Evolutionary conservation across 2,113 vertebrate genomes (phyloP), one percentile per base, ranked within the genome.

Genomic region (Apistogramma diplotaenia): DNA sequence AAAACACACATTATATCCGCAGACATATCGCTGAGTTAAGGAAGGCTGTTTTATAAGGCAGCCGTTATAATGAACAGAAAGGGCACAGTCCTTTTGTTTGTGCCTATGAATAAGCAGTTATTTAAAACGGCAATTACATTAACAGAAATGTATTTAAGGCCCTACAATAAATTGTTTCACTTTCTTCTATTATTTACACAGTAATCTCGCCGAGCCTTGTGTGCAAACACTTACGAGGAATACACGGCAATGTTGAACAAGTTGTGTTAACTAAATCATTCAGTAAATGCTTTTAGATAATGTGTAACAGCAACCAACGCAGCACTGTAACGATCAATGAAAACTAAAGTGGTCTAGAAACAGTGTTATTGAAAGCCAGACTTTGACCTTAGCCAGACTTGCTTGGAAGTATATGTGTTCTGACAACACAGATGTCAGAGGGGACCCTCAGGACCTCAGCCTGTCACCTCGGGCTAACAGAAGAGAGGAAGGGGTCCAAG

Each of bases 361-460:
- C 76, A 60, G 58, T 35, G 49, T 51, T 53, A 51, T 70, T 40
- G 59, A 79, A 78, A 72, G 59, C 74, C 62, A 7, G 57, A 73
- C 54, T 65, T 61, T 92, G 85, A 91, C 90, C 88, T 91, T 40
- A 91, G 82, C 67, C 40, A 59, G 85, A 82, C 85, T 85, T 76
- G 51, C 74, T 83, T 77, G 79, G 85, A 90, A 91, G 87, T 83
- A 80, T 85, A 91, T 77, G 79, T 79, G 89, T 87, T 89, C 88
- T 90, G 90, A 91, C 91, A 91, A 87, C 91, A 87, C 86, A 85
- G 89, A 91, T 89, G 88, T 91, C 85, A 81, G 85, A 72, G 80
- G 76, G 78, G 85, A 85, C 88, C 89, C 89, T 81, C 81, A 76
- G 89, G 89, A 91, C 77, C 84, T 81, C 62, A 8, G 85, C 65